Conservation (phyloP, 2,888 invertebrate genomes). For the Carabus problematicus region DNA sequence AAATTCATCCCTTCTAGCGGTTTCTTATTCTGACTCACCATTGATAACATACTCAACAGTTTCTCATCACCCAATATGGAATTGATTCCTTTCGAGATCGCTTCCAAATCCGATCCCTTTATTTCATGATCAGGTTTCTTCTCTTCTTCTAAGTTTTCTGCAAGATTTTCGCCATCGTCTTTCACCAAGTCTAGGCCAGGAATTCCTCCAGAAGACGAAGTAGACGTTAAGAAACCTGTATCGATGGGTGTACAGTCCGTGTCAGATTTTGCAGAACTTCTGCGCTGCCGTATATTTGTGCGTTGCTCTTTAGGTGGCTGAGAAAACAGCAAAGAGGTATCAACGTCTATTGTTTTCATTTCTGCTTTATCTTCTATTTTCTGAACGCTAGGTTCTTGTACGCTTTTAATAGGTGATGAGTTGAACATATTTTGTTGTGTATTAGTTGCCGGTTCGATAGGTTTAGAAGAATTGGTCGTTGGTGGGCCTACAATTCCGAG, state of each 20-base stretch:
- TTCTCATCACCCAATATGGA: constrained; percentile 70
- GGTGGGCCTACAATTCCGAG: constrained; percentile 49
- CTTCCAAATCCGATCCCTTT: constrained; percentile 64
- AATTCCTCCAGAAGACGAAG: constrained; percentile 62
- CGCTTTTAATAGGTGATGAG: not conserved
- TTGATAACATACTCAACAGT: constrained; percentile 67
- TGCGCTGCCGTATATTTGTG: constrained; percentile 38
- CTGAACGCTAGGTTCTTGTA: not conserved
- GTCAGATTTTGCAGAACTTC: constrained; percentile 26
- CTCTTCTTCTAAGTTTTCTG: constrained; percentile 47
- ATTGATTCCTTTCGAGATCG: constrained; percentile 69
- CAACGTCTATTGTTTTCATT: constrained; percentile 7
- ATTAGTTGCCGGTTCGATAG: constrained; percentile 1
- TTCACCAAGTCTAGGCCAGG: constrained; percentile 77
- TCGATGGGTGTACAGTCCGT: constrained; percentile 52
- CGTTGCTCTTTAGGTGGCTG: constrained; percentile 41
- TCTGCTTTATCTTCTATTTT: constrained; percentile 10
- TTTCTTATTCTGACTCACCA: constrained; percentile 55
- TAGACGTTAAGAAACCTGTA: constrained; percentile 34
- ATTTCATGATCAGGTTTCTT: constrained; percentile 41
- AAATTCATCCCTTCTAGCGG: constrained; percentile 48
- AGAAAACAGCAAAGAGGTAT: constrained; percentile 9
- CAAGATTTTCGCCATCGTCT: constrained; percentile 53
- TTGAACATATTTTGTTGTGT: not conserved
- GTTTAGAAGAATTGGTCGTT: constrained; percentile 32